Evolutionary conservation across 1,140 invertebrate species (phyloP).

Genomic region (Leptopilina boulardi): DNA sequence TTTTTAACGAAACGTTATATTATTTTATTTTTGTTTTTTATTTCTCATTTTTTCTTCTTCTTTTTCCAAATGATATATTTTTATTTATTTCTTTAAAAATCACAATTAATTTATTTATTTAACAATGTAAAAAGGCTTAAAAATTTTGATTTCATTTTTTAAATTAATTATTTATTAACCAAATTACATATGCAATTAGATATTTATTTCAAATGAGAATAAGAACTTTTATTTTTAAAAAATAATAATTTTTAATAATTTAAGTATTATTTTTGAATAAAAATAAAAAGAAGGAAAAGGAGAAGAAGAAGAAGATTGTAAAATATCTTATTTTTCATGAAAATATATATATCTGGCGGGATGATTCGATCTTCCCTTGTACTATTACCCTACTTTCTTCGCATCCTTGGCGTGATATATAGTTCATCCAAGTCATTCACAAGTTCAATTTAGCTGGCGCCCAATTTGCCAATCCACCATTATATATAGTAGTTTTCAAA

Average conservation of each 20-base stretch:
- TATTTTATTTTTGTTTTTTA: too few relatives aligned
- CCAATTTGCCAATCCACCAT: constrained; percentile 5
- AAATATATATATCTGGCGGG: background rate
- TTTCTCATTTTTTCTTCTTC: too few relatives aligned
- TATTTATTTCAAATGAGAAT: too few relatives aligned
- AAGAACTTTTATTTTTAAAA: too few relatives aligned
- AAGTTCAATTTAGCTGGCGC: constrained; percentile 27
- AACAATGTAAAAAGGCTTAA: too few relatives aligned
- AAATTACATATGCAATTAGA: too few relatives aligned
- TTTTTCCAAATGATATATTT: too few relatives aligned
- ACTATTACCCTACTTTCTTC: constrained; percentile 33
- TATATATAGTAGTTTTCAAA: background rate
- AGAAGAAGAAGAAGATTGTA: background rate
- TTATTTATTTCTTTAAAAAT: too few relatives aligned
- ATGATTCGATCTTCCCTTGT: constrained; percentile 32
- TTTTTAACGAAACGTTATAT: too few relatives aligned
- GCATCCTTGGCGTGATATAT: background rate
- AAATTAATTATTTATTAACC: too few relatives aligned
- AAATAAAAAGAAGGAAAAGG: background rate
- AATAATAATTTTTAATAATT: background rate
- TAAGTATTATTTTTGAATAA: background rate
- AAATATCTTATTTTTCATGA: background rate
- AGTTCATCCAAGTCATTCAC: constrained; percentile 2
- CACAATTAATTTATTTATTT: too few relatives aligned
- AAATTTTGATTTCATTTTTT: too few relatives aligned